Conservation (phyloP, 2,888 invertebrate genomes). For the Drosophila mayaguana region DNA sequence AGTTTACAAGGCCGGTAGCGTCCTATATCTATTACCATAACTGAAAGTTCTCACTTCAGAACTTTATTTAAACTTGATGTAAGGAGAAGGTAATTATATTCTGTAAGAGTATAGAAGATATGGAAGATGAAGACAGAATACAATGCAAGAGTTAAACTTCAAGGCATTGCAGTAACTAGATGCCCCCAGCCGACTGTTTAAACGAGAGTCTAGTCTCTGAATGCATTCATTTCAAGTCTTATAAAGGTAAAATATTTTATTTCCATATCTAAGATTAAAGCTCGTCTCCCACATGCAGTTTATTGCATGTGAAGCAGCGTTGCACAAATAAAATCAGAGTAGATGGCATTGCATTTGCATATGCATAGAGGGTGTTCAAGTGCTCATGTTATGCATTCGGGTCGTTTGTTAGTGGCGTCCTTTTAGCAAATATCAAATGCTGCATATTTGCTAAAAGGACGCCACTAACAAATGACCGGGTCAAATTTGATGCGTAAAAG, state of each 20-base stretch:
- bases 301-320: neutral
- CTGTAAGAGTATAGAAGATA: too few species aligned
- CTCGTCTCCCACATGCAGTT: neutral
- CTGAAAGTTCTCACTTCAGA: too few species aligned
- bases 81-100: too few species aligned
- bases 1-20: too few species aligned
- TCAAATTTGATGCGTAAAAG: conserved; percentile 12
- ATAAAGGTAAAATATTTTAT: neutral
- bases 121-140: too few species aligned
- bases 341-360: conserved; percentile 7
- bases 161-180: too few species aligned
- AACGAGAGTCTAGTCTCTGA: neutral
- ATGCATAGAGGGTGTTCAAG: conserved; percentile 6
- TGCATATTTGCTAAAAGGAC: conserved; percentile 7
- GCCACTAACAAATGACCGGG: conserved; percentile 18
- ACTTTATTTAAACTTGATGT: too few species aligned
- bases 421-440: neutral
- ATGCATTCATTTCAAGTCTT: neutral
- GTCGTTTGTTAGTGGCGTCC: too few species aligned
- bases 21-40: too few species aligned
- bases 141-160: too few species aligned
- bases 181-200: too few species aligned
- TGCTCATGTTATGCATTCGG: conserved; percentile 1
- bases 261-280: neutral
- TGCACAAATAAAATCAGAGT: neutral